Conservation (phyloP, 2,888 invertebrate species). For the Pseudococcus longispinus region DNA sequence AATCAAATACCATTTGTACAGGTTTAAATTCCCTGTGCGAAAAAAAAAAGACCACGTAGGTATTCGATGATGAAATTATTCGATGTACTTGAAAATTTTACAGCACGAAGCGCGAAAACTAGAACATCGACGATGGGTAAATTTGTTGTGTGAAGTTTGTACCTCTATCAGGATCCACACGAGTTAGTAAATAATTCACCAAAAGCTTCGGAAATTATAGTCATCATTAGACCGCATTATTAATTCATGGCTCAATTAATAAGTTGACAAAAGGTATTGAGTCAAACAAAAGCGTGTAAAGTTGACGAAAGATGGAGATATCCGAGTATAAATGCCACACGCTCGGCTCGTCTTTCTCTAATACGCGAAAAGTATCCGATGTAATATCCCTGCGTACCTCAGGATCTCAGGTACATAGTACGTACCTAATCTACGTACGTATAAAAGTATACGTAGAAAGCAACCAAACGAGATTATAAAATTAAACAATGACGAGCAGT, state of each 20-base stretch:
- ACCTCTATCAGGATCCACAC: too few relatives aligned
- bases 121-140: neutral
- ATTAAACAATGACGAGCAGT: neutral
- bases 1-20: neutral
- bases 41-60: constrained; percentile 5
- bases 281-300: constrained; percentile 12
- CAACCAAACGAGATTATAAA: neutral
- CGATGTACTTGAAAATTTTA: neutral
- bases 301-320: neutral
- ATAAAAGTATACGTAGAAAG: neutral
- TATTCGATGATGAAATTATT: neutral
- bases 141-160: neutral
- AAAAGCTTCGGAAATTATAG: neutral
- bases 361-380: too few relatives aligned
- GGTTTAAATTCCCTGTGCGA: neutral
- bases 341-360: neutral
- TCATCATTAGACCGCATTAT: constrained; percentile 1
- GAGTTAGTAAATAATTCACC: neutral
- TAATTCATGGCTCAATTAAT: neutral
- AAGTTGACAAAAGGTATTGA: constrained; percentile 8
- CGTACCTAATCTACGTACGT: too few relatives aligned
- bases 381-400: neutral
- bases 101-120: neutral
- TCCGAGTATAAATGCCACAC: neutral
- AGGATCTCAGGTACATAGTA: too few relatives aligned